Conservation (phyloP, 1,140 invertebrate genomes). For the Glomeris maerens region DNA sequence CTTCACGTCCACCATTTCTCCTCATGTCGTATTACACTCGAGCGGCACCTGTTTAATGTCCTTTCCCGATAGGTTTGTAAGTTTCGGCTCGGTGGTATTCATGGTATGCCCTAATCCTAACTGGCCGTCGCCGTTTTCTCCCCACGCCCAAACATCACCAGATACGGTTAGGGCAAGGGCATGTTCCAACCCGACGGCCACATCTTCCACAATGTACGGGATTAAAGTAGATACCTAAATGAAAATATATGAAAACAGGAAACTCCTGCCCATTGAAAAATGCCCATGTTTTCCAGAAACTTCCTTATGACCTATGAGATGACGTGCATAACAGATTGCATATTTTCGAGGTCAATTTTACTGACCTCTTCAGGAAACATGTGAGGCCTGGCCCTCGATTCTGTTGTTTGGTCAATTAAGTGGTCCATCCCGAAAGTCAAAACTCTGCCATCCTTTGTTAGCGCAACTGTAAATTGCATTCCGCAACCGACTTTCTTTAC, state of each 20-base stretch:
- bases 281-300: no score
- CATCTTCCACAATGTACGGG: conserved; percentile 40
- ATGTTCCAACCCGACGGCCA: conserved; percentile 48
- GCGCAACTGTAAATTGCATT: conserved; percentile 47
- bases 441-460: conserved; percentile 43
- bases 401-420: conserved; percentile 41
- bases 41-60: conserved; percentile 38
- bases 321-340: no score
- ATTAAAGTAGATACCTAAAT: conserved; percentile 33
- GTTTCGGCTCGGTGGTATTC: conserved; percentile 39
- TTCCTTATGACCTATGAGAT: no score
- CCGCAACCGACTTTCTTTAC: conserved; percentile 48
- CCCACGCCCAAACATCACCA: conserved; percentile 50
- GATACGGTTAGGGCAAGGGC: conserved; percentile 40
- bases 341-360: no score
- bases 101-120: conserved; percentile 43
- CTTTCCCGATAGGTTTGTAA: conserved; percentile 38
- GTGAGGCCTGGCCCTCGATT: conserved; percentile 31
- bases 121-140: conserved; percentile 47
- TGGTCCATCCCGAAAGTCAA: conserved; percentile 48
- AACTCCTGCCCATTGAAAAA: no score
- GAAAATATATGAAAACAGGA: no score
- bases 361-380: conserved; percentile 31
- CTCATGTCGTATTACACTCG: background rate
- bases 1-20: background rate